Percentiles rank a stretch among this genome's conserved stretches.
phyloP scores from a whole-genome alignment of 2,888 invertebrate species.

The Drosophila conformis region DNA sequence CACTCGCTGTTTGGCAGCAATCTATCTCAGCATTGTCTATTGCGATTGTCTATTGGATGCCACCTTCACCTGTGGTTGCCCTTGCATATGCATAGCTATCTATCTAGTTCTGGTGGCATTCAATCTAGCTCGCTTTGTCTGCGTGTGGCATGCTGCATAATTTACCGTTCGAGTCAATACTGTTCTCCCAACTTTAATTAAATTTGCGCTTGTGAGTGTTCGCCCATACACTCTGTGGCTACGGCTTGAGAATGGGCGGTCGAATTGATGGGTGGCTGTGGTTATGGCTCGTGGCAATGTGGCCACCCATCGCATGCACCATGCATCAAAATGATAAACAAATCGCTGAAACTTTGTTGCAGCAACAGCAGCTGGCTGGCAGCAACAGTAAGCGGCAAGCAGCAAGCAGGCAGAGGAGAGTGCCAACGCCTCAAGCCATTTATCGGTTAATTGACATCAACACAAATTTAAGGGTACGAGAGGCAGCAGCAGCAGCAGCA shows the following conservation, averaged over 20 bases:
- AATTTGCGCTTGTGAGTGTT: slow-evolving; percentile 69
- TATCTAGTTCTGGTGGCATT: slow-evolving; percentile 13
- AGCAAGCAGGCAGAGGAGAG: slow-evolving; percentile 1
- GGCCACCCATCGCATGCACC: slow-evolving; percentile 33
- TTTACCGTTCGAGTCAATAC: slow-evolving; percentile 75
- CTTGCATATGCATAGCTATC: slow-evolving; percentile 31
- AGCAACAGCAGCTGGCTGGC: slow-evolving; percentile 6
- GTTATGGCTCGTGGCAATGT: slow-evolving; percentile 11
- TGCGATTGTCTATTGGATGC: slow-evolving; percentile 32
- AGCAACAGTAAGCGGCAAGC: slow-evolving; percentile 5
- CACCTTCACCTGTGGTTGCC: slow-evolving; percentile 31
- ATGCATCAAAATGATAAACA: slow-evolving; percentile 49
- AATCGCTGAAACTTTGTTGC: slow-evolving; percentile 60
- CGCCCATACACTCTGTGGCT: slow-evolving; percentile 41
- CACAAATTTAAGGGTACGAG: slow-evolving; percentile 20
- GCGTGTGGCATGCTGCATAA: slow-evolving; percentile 65
- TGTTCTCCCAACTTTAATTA: slow-evolving; percentile 75
- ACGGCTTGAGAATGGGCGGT: neutral
- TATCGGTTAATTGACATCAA: slow-evolving; percentile 62
- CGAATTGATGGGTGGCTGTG: slow-evolving; percentile 17
- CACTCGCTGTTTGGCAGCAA: slow-evolving; percentile 34
- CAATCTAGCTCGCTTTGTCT: slow-evolving; percentile 48
- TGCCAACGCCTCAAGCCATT: slow-evolving; percentile 52
- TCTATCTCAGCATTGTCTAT: slow-evolving; percentile 34
- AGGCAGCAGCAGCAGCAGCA: slow-evolving; percentile 3